These are phyloP conservation scores for Amorpha juglandis DNA, from an alignment of 2,888 invertebrate genomes.

Conservation along the genomic window DNA sequence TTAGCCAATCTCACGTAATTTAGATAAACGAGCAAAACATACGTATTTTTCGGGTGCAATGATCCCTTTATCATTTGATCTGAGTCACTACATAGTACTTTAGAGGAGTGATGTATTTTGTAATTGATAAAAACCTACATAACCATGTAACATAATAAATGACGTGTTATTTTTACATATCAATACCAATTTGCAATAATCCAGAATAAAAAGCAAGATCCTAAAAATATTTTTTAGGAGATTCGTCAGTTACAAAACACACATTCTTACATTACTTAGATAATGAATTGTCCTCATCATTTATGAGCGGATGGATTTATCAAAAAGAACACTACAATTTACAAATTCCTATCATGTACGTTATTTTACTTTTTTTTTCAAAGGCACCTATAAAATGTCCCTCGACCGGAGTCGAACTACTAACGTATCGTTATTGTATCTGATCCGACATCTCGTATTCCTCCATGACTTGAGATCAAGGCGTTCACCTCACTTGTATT, in stretches of 20 bases:
- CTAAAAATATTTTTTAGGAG: conserved; percentile 1
- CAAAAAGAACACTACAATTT: conserved; percentile 74
- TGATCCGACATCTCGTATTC: background rate
- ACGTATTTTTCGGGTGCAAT: background rate
- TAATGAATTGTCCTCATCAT: conserved; percentile 52
- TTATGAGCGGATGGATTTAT: conserved; percentile 76
- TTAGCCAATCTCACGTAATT: background rate
- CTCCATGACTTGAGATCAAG: conserved; percentile 33
- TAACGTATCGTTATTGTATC: conserved; percentile 25
- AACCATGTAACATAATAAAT: background rate
- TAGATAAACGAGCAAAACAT: background rate
- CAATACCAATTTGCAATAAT: conserved; percentile 1
- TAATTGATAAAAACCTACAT: conserved; percentile 19
- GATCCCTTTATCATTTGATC: conserved; percentile 31
- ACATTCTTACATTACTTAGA: conserved; percentile 46
- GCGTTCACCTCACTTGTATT: conserved; percentile 33
- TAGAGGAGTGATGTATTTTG: conserved; percentile 8
- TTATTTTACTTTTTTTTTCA: conserved; percentile 56
- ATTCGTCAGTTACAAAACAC: conserved; percentile 31
- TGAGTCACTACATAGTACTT: conserved; percentile 42
- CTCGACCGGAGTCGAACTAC: conserved; percentile 69
- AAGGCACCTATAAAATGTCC: conserved; percentile 83
- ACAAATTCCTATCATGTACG: conserved; percentile 56
- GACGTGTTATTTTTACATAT: background rate
- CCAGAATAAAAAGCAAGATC: background rate